These are phyloP conservation scores for Clepsis dumicolana DNA, from an alignment of 2,888 invertebrate genomes.

Conservation along the genomic window DNA sequence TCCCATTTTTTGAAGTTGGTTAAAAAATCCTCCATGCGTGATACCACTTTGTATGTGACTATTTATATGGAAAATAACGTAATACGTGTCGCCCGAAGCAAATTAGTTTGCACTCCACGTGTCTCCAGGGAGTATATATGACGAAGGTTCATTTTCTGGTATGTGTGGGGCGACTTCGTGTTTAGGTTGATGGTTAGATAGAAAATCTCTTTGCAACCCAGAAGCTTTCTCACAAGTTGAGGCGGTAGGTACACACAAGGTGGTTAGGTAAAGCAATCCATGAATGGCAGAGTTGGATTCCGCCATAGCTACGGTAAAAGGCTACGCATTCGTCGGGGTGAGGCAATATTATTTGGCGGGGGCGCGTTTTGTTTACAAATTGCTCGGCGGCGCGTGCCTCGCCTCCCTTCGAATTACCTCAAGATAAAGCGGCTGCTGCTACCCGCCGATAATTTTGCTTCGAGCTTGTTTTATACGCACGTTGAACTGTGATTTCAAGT, in stretches of 20 bases:
- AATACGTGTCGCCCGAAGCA: constrained; percentile 42
- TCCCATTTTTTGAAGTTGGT: no score
- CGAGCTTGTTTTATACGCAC: constrained; percentile 71
- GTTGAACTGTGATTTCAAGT: constrained; percentile 65
- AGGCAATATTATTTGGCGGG: constrained; percentile 73
- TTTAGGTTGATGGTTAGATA: constrained; percentile 33
- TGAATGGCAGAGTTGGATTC: constrained; percentile 72
- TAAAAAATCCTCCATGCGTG: constrained; percentile 18
- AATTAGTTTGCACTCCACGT: constrained; percentile 44
- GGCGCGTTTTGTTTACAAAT: constrained; percentile 84
- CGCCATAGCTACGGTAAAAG: constrained; percentile 65
- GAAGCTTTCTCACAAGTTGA: constrained; percentile 31
- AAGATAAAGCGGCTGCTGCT: constrained; percentile 66
- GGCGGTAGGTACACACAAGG: constrained; percentile 6
- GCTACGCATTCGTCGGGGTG: constrained; percentile 61
- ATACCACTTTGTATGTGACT: constrained; percentile 31
- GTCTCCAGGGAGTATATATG: constrained; percentile 37
- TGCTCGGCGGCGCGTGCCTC: constrained; percentile 74
- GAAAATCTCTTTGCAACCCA: constrained; percentile 31
- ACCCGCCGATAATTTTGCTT: constrained; percentile 73
- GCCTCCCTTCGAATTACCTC: constrained; percentile 62
- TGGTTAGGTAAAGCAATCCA: constrained; percentile 61
- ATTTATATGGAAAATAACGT: constrained; percentile 43
- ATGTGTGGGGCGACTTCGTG: constrained; percentile 31
- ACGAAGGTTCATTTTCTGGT: constrained; percentile 42